Evolutionary conservation across 2,888 invertebrate species (phyloP), one percentile per base, ranked within the genome.

Genomic region (Salticus scenicus): DNA sequence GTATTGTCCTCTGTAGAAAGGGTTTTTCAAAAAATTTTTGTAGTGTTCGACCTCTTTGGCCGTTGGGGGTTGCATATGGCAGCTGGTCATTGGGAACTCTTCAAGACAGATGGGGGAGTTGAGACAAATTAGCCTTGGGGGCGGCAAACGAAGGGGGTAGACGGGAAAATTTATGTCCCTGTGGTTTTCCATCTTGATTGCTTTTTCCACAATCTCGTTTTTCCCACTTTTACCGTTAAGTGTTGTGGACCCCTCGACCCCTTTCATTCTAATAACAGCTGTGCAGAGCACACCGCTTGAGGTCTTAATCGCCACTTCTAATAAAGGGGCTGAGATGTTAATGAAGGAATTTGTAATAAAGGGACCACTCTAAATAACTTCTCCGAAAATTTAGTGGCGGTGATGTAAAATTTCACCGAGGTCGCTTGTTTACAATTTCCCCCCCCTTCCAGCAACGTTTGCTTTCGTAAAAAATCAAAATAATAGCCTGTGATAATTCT

Each of bases 31-130:
- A 57, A 57, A 57, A 47, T 47, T 83, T 83, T 71, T 37, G 69
- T 33, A 73, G 73, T 31, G 71, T 27, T 12, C 42, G 42, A 42
- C 28, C 37, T 64, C 73, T 80, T 69, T 69, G 24, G 64, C 78
- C 71, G 72, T 72, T 47, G 66, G 76, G 72, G 71, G 76, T 71
- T 73, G 73, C 83, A 24, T 24, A 77, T 84, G 84, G 69, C 84
- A 78, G 84, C 84, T 85, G 74, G 84, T 41, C 72, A 77, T 47
- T 42, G 57, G 47, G 64, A 42, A 57, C 77, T 77, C 83, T 79
- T 85, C 84, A 84, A 79, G 84, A 85, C 84, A 85, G 84, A 85
- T 85, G 84, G 84, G 78, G 78, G 77, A 76, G 66, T 74, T 20
- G 75, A 78, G 84, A 85, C 78, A 79, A 78, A 78, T 79, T 78